Conservation (phyloP, 2,113 vertebrate genomes). For the Leucopsar rothschildi region DNA sequence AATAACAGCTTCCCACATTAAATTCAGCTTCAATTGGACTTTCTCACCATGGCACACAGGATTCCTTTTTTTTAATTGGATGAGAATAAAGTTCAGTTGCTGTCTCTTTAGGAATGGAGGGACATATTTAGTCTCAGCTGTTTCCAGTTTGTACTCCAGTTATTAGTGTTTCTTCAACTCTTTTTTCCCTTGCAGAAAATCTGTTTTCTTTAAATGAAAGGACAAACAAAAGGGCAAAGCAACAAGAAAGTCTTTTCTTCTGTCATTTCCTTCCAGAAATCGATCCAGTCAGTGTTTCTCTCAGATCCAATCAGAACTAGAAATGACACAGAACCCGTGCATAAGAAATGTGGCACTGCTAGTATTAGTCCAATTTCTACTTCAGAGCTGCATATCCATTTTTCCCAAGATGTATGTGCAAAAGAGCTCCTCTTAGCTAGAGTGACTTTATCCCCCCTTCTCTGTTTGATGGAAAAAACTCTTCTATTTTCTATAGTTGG, state of each 20-base stretch:
- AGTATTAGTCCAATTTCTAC: background rate
- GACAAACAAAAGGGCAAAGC: background rate
- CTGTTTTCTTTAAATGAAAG: background rate
- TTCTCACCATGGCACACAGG: background rate
- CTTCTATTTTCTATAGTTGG: background rate
- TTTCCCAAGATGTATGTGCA: background rate
- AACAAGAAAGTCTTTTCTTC: background rate
- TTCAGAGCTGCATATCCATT: background rate
- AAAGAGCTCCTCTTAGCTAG: background rate
- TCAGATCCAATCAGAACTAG: background rate
- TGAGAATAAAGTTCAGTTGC: background rate
- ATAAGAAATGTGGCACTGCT: background rate
- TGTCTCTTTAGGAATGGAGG: background rate
- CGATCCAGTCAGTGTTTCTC: background rate
- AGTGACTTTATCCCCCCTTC: background rate
- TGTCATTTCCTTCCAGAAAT: background rate
- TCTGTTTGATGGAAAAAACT: background rate
- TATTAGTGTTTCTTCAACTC: background rate
- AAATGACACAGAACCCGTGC: background rate
- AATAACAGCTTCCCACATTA: background rate
- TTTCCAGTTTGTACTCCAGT: background rate
- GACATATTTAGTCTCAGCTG: background rate
- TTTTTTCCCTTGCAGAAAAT: background rate
- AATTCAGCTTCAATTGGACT: background rate
- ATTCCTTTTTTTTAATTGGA: background rate